Conservation (phyloP, 2,113 vertebrate genomes). For the Antechinus stuartii region DNA sequence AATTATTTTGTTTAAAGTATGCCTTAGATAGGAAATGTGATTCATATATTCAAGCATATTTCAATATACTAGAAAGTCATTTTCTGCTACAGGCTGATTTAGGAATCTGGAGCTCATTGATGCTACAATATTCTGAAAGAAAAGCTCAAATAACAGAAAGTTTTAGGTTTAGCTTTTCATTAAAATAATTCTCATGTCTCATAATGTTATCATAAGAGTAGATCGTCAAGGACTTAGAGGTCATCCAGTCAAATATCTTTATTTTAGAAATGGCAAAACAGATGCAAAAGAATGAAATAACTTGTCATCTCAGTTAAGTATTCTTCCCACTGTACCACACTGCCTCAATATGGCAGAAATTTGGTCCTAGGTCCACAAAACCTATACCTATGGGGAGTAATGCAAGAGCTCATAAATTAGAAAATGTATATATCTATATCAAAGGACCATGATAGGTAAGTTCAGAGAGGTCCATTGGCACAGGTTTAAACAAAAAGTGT, state of each 20-base stretch:
- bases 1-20: not conserved
- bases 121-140: not conserved
- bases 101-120: not conserved
- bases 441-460: no score
- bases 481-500: no score
- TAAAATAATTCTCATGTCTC: not conserved
- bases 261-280: not conserved
- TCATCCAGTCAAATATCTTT: not conserved
- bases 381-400: no score
- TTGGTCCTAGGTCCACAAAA: no score
- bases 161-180: not conserved
- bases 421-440: no score
- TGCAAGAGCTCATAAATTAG: no score
- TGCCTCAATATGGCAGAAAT: no score
- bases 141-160: not conserved
- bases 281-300: no score
- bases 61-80: not conserved
- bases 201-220: not conserved
- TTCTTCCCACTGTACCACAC: no score
- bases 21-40: not conserved
- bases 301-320: no score
- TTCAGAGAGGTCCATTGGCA: no score
- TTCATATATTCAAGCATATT: not conserved
- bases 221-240: not conserved
- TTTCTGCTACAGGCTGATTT: not conserved